Base-by-base conservation (phyloP, 2,888 invertebrate genomes). In the Julus scandinavius region DNA sequence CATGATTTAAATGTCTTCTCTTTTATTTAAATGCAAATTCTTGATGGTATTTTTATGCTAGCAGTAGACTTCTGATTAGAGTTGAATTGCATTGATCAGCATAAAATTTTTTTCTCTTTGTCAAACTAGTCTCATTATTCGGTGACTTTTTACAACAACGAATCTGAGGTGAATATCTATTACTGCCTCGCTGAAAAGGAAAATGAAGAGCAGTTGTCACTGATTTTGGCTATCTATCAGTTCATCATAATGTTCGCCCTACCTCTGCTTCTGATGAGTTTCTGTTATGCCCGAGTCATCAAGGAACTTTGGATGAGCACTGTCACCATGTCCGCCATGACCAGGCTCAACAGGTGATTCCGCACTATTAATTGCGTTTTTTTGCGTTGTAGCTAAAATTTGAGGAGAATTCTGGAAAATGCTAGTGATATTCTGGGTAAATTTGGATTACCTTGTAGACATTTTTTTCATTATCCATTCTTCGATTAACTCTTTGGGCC, bases 301-400 rank as follows among this genome's bases (percentile, higher is more conserved):
- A 90, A 91, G 45, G 92, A 92, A 88, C 91, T 93, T 11, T 92
- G 92, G 92, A 91, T 90, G 85, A 92, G 92, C 87, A 92, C 92
- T 0, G 91, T 91, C 86, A 92, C 91, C 87, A 92, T 93, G 90
- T 91, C 91, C 88, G 90, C 91, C 5, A 91, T 92, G 84, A 92
- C 92, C 80, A 91, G 92, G 89, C 90, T 88, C 49, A 89, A 86
- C 41, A 90, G 90, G 90, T 87, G 38, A 50, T 29, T 85, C 7
- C 58, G 29, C 1, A 2, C 84, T 38, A 29, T 80, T 80, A 80
- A 80, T 80, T 80, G 17, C 3, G 9, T 80, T 38, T 80, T 80
- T 15, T 29, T 80, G 80, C 38, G 38, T 80, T 80, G 20, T 15
- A 80, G 20, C 80, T 38, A 0, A 17, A 80, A 80, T 7, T 11